Evolutionary conservation across 2,113 vertebrate genomes (phyloP), one percentile per base, ranked within the genome.

Genomic region (Erythrolamprus reginae): DNA sequence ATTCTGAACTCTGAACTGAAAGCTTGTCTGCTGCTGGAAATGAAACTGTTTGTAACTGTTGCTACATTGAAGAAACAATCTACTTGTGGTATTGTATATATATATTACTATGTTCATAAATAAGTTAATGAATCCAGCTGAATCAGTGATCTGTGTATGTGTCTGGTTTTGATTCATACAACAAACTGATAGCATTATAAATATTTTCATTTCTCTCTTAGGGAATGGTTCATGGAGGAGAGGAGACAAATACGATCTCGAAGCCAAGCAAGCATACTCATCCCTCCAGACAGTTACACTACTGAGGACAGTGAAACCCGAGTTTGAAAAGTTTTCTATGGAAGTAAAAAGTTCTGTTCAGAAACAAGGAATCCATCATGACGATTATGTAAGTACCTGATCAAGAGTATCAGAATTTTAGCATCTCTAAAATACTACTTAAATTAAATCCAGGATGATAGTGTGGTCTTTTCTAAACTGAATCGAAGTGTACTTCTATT

Each of bases 141-240:
- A n/a, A n/a, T n/a, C 45, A 45, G 45, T 45, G n/a, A 45, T 45
- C 45, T 45, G 45, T 45, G 45, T 45, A 5, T 45, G 45, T 5
- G 2, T 45, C 45, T 45, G 45, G 45, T 45, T 45, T 45, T 45
- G 45, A 45, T 45, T 45, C 5, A 45, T 45, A 5, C 45, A 45
- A 45, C 45, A 45, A 45, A 45, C 45, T 45, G 45, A 45, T 45
- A 45, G 92, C 95, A 93, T 94, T 95, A 91, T 93, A 96, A 96
- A 96, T 96, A 89, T 92, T 94, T 95, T 95, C 91, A 56, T 95
- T 96, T 97, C 92, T 92, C 89, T 83, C 87, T 58, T 96, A 99
- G 99, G 99, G 88, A 98, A 99, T 93, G 99, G 99, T 24, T 99
- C 98, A 0, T 99, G 99, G 99, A 98, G 95, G 96, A 97, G 98